Evolutionary conservation across 2,797 vertebrate genomes (phyloP).

Genomic region (Picus viridis): DNA sequence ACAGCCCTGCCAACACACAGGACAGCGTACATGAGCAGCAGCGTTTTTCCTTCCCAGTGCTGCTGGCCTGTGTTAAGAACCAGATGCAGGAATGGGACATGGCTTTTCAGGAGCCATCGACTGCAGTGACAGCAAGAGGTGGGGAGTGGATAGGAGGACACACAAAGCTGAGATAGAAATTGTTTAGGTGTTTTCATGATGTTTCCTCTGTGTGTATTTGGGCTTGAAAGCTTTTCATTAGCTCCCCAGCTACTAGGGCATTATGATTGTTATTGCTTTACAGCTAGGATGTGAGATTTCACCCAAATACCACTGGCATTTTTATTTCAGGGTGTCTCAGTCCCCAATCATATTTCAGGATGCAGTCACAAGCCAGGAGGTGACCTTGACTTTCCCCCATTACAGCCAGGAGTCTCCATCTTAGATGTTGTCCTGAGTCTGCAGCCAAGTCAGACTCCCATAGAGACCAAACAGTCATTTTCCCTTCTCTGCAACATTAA

Average conservation of each 20-base stretch:
- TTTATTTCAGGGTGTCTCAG: neutral
- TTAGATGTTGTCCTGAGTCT: neutral
- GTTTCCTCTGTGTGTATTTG: neutral
- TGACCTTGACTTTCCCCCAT: neutral
- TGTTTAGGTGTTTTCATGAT: neutral
- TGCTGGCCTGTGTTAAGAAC: conserved; percentile 1
- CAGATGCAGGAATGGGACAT: neutral
- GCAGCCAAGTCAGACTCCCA: neutral
- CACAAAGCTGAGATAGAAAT: neutral
- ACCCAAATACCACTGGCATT: neutral
- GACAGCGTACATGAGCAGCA: conserved; percentile 51
- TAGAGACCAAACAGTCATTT: neutral
- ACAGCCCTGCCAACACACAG: conserved; percentile 41
- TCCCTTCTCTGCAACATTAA: neutral
- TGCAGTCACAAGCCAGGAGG: neutral
- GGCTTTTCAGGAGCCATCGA: neutral
- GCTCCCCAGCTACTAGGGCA: neutral
- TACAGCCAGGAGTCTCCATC: neutral
- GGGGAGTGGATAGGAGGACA: neutral
- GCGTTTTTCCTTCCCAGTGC: neutral
- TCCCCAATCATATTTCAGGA: neutral
- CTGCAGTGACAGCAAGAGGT: neutral
- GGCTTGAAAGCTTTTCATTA: conserved; percentile 13
- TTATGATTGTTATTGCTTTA: neutral
- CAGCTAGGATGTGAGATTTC: neutral